phyloP scores from a whole-genome alignment of 2,113 vertebrate genomes.

The Smithornis capensis region DNA sequence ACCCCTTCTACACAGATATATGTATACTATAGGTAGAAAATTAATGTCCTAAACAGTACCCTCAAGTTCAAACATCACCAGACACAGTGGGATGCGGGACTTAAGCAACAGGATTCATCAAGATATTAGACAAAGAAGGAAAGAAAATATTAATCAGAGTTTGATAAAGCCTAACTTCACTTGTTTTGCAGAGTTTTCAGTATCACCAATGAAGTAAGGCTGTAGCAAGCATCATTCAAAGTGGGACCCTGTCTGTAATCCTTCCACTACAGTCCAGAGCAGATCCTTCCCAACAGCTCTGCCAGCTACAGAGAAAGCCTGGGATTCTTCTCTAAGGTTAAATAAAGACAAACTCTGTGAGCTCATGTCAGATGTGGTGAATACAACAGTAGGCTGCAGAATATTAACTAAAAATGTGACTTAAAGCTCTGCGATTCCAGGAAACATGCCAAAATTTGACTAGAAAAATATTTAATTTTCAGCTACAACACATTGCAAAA shows the following conservation, averaged over 20 bases:
- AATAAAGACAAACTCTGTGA: conserved; percentile 16
- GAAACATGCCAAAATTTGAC: conserved; percentile 14
- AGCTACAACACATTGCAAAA: conserved; percentile 22
- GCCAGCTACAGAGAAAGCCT: not conserved
- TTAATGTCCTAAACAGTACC: not conserved
- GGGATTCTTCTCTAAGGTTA: conserved; percentile 30
- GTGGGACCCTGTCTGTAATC: not conserved
- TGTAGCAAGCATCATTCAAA: not conserved
- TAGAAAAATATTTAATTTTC: conserved; percentile 45
- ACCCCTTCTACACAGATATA: not conserved
- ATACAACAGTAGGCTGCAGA: not conserved
- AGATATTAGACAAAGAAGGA: not conserved
- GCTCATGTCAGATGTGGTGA: not conserved
- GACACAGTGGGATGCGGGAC: not conserved
- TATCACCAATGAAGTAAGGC: not conserved
- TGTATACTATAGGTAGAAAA: not conserved
- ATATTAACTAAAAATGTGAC: not conserved
- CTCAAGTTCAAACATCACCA: not conserved
- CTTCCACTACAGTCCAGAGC: not conserved
- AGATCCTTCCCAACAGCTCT: not conserved
- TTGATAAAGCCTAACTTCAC: not conserved
- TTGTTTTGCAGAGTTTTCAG: not conserved
- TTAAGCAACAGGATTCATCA: not conserved
- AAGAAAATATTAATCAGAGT: not conserved
- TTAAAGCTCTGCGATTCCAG: conserved; percentile 23